Base-by-base conservation (phyloP, 2,797 vertebrate genomes). In the Megaceryle alcyon region DNA sequence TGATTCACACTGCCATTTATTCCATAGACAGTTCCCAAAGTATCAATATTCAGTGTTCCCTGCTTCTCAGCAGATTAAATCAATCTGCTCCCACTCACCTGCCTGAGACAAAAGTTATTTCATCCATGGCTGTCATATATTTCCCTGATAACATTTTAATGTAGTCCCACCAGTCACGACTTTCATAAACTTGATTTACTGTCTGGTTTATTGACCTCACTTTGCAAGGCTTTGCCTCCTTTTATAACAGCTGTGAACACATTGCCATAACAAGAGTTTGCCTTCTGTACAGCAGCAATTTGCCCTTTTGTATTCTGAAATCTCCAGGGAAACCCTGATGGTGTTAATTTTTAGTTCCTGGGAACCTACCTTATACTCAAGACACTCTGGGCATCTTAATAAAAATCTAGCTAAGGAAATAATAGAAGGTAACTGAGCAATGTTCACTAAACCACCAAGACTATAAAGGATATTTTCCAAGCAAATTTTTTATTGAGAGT, bases 121-220 rank as follows among this genome's bases (percentile, higher is more conserved):
- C 35, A 59, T 85, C 83, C 49, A 25, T 83, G 64, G 22, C 75
- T 82, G 49, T 53, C 54, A 66, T 57, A 37, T 7, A 56, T 89
- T 93, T 96, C 69, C 49, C 57, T 95, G 90, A 83, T 92, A 95
- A 79, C 46, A 85, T 87, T 91, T 93, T 93, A 81, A 89, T 91
- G 76, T 71, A 91, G 75, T 91, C 69, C 54, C 37, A 81, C n/a
- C 44, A 59, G 64, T 86, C 49, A 72, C 3, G 7, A 81, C 57
- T 93, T 92, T 82, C 14, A 25, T 91, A 91, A 89, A 81, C 79
- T 63, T 93, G 93, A 96, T 97, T 97, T 96, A 95, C 56, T 81
- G 39, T n/a, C 61, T 85, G 63, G 35, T 95, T 94, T 95, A 94
- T 87, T 95, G 92, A 92, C 78, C 66, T 91, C 57, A 48, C 61